Base-by-base conservation (phyloP, 2,113 vertebrate species). In the Chamaetylas fuelleborni region DNA sequence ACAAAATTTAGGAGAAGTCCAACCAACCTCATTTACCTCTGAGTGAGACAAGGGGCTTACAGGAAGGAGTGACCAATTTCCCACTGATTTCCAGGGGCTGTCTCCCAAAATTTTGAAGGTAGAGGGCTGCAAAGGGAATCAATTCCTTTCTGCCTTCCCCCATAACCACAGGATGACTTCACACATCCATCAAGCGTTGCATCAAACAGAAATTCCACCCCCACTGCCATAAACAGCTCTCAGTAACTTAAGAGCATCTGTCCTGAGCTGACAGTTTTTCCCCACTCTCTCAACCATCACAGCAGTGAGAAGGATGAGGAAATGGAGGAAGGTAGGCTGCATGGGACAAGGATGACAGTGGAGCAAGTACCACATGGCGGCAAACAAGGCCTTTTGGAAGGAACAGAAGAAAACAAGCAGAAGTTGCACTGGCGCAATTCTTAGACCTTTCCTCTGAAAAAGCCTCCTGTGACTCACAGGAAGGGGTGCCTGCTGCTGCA, bases 401-500 rank as follows among this genome's bases (percentile, higher is more conserved):
- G 25, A 85, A 76, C 0, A 1, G 58, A 20, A 73, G 28, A 56
- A 58, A 61, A 42, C 3, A 0, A 94, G 60, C 72, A 60, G 29
- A 51, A 83, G 72, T 8, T 40, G 40, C 67, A 50, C 31, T 67
- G 88, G 80, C 2, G 0, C 82, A 93, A 22, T 84, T 80, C 85
- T 90, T 36, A 50, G 79, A 73, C 82, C 72, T 57, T 36, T 91
- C 71, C n/a, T 92, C 71, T 33, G 38, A 90, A 71, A 90, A 82
- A 78, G 76, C 67, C 48, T 95, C 85, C 66, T 23, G 65, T 94
- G 82, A 92, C 76, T 90, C 95, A 94, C 26, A 19, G 2, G 57
- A 92, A 92, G 93, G 83, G 95, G 88, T 57, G 67, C 31, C 51
- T 86, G 85, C 81, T 90, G 90, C 81, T 94, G 88, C 90, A 94